These are phyloP conservation scores for Syrrhaptes paradoxus DNA, from an alignment of 2,113 vertebrate genomes.

Conservation along the genomic window DNA sequence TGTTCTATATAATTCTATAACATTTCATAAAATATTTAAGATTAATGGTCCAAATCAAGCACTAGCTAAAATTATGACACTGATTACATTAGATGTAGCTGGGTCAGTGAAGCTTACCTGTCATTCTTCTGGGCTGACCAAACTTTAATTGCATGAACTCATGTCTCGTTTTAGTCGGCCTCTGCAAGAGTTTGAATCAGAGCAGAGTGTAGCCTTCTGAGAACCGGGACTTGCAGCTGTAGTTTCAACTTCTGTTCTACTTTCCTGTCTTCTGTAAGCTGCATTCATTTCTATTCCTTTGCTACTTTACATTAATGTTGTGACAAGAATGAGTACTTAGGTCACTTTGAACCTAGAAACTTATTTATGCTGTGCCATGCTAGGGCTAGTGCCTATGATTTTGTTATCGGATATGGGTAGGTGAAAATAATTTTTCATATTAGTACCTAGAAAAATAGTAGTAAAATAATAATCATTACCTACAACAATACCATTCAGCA, in stretches of 20 bases:
- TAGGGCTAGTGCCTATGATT: background rate
- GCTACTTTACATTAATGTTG: background rate
- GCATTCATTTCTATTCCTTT: background rate
- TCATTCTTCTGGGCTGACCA: background rate
- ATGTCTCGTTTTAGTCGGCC: background rate
- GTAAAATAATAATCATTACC: background rate
- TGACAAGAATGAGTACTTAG: background rate
- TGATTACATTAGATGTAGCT: background rate
- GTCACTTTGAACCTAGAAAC: background rate
- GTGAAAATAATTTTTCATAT: background rate
- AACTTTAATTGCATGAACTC: background rate
- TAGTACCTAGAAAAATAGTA: background rate
- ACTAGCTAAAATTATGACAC: background rate
- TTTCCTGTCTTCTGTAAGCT: background rate
- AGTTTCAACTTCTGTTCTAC: background rate
- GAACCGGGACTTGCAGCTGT: background rate
- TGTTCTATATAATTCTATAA: background rate
- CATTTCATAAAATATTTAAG: background rate
- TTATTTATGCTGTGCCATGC: background rate
- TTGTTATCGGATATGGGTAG: background rate
- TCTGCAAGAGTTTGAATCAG: background rate
- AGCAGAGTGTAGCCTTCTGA: background rate
- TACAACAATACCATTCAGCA: background rate
- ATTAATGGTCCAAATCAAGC: background rate
- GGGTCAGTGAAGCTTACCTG: background rate